A percentile compares a stretch with the other conserved stretches of the same genome.
Evolutionary conservation across 2,888 invertebrate species (phyloP).

Genomic region (Andrena trimmerana): DNA sequence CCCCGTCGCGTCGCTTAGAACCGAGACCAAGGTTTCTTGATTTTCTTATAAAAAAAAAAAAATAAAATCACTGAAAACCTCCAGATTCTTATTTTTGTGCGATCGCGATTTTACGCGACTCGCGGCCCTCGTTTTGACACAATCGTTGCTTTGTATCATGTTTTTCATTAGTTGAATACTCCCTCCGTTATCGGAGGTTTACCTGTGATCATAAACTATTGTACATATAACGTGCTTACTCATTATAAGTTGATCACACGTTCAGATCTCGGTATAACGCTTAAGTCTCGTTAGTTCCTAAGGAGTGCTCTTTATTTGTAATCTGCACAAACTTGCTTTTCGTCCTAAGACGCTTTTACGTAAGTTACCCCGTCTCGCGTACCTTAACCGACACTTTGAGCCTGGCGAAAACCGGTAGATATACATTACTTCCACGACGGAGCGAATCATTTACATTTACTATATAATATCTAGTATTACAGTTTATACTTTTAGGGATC

Average conservation of each 20-base stretch:
- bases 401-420: conserved; percentile 13
- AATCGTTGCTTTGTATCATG: neutral
- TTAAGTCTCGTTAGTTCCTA: conserved; percentile 71
- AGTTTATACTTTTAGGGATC: conserved; percentile 11
- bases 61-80: conserved; percentile 10
- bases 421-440: conserved; percentile 2
- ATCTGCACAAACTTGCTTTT: conserved; percentile 74
- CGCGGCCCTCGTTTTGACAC: too few species aligned
- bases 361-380: conserved; percentile 8
- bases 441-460: conserved; percentile 5
- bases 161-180: neutral
- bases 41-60: neutral
- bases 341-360: conserved; percentile 13
- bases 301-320: conserved; percentile 67
- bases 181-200: conserved; percentile 23
- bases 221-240: conserved; percentile 56
- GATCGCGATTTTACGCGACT: neutral
- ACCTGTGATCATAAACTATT: conserved; percentile 36
- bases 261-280: conserved; percentile 62
- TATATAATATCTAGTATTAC: conserved; percentile 4
- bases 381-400: conserved; percentile 29
- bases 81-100: neutral
- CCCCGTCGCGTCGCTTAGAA: neutral
- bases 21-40: neutral
- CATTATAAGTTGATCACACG: conserved; percentile 40